phyloP scores from a whole-genome alignment of 2,797 vertebrate genomes.

The Pseudochirops cupreus region DNA sequence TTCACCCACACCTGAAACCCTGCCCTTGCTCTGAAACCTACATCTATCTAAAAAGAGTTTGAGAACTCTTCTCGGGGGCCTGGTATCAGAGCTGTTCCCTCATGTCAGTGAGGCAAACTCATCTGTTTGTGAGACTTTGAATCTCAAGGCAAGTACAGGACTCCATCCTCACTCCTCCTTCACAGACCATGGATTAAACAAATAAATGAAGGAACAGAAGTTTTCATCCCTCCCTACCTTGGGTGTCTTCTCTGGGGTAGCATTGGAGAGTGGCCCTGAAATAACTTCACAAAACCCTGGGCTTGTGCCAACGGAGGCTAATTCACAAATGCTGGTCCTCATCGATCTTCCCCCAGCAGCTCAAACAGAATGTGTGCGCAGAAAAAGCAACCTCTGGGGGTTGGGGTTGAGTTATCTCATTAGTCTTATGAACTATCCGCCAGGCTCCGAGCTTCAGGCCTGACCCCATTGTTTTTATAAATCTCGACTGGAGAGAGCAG shows the following conservation, averaged over 20 bases:
- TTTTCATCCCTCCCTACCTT: neutral
- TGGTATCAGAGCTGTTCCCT: neutral
- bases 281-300: conserved; percentile 57
- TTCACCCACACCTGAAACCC: neutral
- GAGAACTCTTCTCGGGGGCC: neutral
- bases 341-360: conserved; percentile 70
- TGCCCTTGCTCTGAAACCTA: neutral
- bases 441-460: conserved; percentile 69
- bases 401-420: conserved; percentile 73
- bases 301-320: conserved; percentile 56
- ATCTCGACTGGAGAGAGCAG: conserved; percentile 85
- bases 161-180: neutral
- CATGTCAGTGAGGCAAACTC: neutral
- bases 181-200: neutral
- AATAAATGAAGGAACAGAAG: neutral
- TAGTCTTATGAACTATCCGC: conserved; percentile 77
- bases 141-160: neutral
- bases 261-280: conserved; percentile 10
- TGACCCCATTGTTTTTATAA: conserved; percentile 86
- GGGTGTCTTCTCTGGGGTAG: neutral
- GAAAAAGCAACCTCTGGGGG: conserved; percentile 50
- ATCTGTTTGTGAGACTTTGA: neutral
- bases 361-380: conserved; percentile 61
- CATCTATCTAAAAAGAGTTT: neutral
- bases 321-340: conserved; percentile 78